Base-by-base conservation (phyloP, 2,888 invertebrate genomes). In the Flexamia atlantica region DNA sequence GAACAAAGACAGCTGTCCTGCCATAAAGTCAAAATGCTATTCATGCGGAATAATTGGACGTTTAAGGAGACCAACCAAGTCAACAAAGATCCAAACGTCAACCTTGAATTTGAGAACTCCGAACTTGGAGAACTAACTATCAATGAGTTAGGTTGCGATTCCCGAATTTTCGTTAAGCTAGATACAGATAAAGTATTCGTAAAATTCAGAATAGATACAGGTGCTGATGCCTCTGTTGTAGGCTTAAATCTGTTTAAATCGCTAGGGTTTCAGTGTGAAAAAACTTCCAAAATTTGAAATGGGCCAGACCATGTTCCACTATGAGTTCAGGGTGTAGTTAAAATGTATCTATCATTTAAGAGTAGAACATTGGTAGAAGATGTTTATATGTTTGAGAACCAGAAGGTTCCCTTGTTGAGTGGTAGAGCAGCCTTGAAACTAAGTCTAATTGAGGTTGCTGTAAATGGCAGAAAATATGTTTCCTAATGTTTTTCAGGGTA, bases 291-390 rank as follows among this genome's bases (percentile, higher is more conserved):
- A 68, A 68, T 32, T 3, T 32, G 28, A 30, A 30, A 30, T 68
- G 68, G 68, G n/a, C 68, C 68, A 7, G 68, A 68, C 68, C 68
- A 68, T 68, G 68, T 68, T n/a, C 68, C 5, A 68, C 14, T 68
- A 5, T 30, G 30, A 17, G 68, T 68, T 68, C 30, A 30, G 5
- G 30, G 68, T 32, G 32, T 68, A 32, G 23, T 30, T 68, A 68
- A 68, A 17, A 68, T 68, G 30, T 7, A 30, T 28, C 68, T 68
- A 23, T 30, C 68, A 9, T 68, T 68, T 68, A 68, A 32, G 2
- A 32, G 36, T n/a, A 68, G 30, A 30, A 5, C 30, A 5, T 68
- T 28, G 28, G 36, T 32, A 68, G 68, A 68, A 30, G 68, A 68
- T 68, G 36, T 68, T 30, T 68, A 68, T n/a, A 17, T 68, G 28